phyloP scores from a whole-genome alignment of 1,140 invertebrate species.

The Hycleus cichorii region DNA sequence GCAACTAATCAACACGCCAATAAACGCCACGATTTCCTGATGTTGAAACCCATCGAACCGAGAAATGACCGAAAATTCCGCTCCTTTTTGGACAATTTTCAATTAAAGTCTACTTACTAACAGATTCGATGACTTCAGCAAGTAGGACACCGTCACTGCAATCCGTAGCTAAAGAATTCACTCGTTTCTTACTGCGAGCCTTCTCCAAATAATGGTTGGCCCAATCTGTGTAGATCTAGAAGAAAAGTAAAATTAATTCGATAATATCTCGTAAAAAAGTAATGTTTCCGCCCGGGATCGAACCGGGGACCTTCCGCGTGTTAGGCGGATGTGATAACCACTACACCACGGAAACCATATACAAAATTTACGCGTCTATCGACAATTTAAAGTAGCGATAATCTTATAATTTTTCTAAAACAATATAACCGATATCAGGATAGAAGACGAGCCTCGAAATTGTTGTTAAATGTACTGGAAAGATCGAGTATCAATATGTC shows the following conservation, averaged over 20 bases:
- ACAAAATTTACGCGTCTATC: not conserved
- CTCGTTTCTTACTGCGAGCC: conserved; percentile 72
- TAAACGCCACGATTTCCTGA: too few relatives aligned
- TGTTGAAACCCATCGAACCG: too few relatives aligned
- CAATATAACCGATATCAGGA: too few relatives aligned
- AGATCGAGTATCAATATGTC: too few relatives aligned
- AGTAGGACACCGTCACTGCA: conserved; percentile 85
- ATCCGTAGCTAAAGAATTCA: conserved; percentile 77
- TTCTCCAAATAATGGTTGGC: conserved; percentile 95
- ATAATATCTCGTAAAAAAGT: conserved; percentile 18
- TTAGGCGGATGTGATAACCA: conserved; percentile 57
- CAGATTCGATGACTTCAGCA: conserved; percentile 88
- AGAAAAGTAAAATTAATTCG: conserved; percentile 14
- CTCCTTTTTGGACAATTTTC: too few relatives aligned
- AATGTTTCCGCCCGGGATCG: conserved; percentile 54
- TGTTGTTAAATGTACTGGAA: too few relatives aligned
- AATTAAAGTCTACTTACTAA: conserved; percentile 63
- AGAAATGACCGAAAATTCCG: too few relatives aligned
- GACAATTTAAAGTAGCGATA: too few relatives aligned
- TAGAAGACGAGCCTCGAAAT: too few relatives aligned
- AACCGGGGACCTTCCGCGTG: conserved; percentile 56
- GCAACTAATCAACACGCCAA: too few relatives aligned
- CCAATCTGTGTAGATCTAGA: conserved; percentile 95
- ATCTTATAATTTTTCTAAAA: too few relatives aligned
- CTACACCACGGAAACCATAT: conserved; percentile 42